phyloP scores from a whole-genome alignment of 2,113 vertebrate genomes.

The Serranochromis macrocephalus region DNA sequence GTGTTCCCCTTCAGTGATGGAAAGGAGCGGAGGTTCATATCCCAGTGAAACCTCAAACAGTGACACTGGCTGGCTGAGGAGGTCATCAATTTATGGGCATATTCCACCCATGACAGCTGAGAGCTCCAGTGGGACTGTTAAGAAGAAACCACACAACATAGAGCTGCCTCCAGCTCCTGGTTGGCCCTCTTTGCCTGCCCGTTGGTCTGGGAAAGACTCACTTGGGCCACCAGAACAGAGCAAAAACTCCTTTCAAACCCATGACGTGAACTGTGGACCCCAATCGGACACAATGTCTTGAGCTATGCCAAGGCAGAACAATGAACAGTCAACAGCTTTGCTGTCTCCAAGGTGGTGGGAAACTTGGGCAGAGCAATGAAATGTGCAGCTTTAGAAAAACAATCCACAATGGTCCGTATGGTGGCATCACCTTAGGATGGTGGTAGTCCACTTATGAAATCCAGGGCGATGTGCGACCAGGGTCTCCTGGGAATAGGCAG shows the following conservation, averaged over 20 bases:
- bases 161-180: neutral
- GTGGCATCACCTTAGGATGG: neutral
- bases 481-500: neutral
- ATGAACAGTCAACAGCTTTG: neutral
- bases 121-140: neutral
- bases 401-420: neutral
- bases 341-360: neutral
- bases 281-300: rapidly evolving
- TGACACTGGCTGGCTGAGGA: neutral
- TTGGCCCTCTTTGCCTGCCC: neutral
- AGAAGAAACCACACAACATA: neutral
- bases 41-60: neutral
- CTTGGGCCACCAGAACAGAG: neutral
- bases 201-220: neutral
- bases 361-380: neutral
- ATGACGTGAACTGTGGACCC: neutral
- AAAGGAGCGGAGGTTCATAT: neutral
- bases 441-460: neutral
- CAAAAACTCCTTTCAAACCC: neutral
- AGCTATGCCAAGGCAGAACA: neutral
- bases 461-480: neutral
- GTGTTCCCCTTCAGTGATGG: neutral
- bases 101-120: neutral
- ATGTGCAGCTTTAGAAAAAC: neutral
- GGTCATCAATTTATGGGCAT: neutral